Conservation (phyloP, 2,888 invertebrate genomes). For the Lacanobia wlatinum region DNA sequence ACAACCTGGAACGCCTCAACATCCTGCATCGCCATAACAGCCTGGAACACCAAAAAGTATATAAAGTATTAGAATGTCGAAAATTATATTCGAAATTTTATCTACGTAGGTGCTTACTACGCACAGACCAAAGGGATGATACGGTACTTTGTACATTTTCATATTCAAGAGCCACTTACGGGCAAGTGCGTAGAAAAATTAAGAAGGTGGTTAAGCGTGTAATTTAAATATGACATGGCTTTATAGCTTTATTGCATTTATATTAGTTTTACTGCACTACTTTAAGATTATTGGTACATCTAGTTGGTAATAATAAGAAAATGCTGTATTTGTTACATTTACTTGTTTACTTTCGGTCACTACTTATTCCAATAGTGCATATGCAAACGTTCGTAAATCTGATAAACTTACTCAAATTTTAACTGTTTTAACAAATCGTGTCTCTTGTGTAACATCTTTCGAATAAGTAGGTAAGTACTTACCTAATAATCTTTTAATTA, state of each 20-base stretch:
- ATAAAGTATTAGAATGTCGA: too few species aligned
- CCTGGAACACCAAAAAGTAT: too few species aligned
- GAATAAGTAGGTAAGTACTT: neutral
- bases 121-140: neutral
- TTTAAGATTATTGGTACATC: slow-evolving; percentile 2
- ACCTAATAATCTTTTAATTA: neutral
- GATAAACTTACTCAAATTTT: neutral
- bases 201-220: neutral
- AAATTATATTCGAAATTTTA: too few species aligned
- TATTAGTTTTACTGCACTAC: slow-evolving; percentile 2
- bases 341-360: neutral
- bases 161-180: neutral
- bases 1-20: too few species aligned
- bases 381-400: neutral
- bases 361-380: neutral
- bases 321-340: neutral
- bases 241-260: neutral
- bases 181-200: neutral
- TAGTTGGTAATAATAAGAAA: slow-evolving; percentile 8
- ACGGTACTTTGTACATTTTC: neutral
- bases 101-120: too few species aligned
- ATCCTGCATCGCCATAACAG: neutral
- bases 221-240: neutral
- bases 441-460: neutral
- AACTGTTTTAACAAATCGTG: neutral